Percentiles rank a stretch among this genome's conserved stretches.
Conservation (phyloP, 2,888 invertebrate genomes). For the Synanthedon myopaeformis region DNA sequence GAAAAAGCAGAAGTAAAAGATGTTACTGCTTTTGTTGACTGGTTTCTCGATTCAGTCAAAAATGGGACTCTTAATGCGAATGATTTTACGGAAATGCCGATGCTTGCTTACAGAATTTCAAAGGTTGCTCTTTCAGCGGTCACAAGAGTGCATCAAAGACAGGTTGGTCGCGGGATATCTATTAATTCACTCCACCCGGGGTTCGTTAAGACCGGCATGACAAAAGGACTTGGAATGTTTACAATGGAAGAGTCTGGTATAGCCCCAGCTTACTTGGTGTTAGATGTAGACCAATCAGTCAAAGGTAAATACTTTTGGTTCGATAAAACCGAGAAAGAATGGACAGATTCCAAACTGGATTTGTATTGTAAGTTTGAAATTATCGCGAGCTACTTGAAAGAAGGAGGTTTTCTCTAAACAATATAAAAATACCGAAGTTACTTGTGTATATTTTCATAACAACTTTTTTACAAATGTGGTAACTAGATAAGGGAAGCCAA, state of each 20-base stretch:
- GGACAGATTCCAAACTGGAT: slow-evolving; percentile 10
- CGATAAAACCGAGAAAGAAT: slow-evolving; percentile 17
- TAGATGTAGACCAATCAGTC: slow-evolving; percentile 17
- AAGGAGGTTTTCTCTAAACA: background rate
- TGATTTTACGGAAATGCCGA: slow-evolving; percentile 11
- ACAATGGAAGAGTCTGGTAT: slow-evolving; percentile 12
- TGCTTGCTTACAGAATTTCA: slow-evolving; percentile 16
- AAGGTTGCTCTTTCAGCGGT: slow-evolving; percentile 19
- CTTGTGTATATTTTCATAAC: too few relatives aligned
- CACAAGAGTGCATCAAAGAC: slow-evolving; percentile 15
- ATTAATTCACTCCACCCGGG: slow-evolving; percentile 22
- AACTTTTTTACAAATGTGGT: too few relatives aligned
- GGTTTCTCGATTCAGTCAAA: slow-evolving; percentile 19
- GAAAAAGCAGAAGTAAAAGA: slow-evolving; percentile 13
- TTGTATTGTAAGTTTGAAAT: slow-evolving; percentile 5
- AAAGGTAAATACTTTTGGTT: slow-evolving; percentile 20
- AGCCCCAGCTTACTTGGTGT: slow-evolving; percentile 15
- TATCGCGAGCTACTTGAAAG: background rate
- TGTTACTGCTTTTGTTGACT: slow-evolving; percentile 16
- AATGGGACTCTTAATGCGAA: slow-evolving; percentile 12
- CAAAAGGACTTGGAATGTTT: slow-evolving; percentile 10
- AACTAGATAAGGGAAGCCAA: too few relatives aligned
- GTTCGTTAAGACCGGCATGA: slow-evolving; percentile 19
- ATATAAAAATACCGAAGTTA: background rate
- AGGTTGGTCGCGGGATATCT: slow-evolving; percentile 16